Evolutionary conservation across 1,140 invertebrate genomes (phyloP).

Genomic region (Oedothorax gibbosus): DNA sequence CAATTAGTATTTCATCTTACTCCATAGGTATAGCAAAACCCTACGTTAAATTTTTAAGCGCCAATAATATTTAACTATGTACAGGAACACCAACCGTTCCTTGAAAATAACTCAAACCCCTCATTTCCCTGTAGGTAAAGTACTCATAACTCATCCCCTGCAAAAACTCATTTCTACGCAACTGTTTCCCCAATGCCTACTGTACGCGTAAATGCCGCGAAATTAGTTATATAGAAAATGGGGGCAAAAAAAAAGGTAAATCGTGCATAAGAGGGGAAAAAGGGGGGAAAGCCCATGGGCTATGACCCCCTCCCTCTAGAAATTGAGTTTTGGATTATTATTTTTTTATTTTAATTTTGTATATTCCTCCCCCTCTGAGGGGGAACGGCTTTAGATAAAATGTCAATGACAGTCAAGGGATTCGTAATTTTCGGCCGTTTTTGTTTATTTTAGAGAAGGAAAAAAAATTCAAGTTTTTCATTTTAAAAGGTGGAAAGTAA

Average conservation of each 20-base stretch:
- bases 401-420: conserved; percentile 47
- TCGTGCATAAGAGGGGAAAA: neutral
- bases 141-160: neutral
- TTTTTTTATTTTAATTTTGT: conserved; percentile 35
- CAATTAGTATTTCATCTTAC: no score
- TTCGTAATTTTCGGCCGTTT: conserved; percentile 47
- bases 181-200: conserved; percentile 26
- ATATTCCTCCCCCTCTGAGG: neutral
- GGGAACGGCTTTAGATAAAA: conserved; percentile 17
- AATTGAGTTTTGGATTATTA: conserved; percentile 41
- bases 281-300: neutral
- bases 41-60: no score
- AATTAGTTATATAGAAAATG: conserved; percentile 17
- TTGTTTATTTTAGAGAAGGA: conserved; percentile 40
- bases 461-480: neutral
- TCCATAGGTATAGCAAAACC: no score
- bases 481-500: conserved; percentile 48
- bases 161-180: conserved; percentile 35
- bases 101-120: no score
- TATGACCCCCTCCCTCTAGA: neutral
- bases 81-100: no score
- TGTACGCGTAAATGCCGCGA: conserved; percentile 1
- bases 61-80: no score
- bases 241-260: conserved; percentile 9
- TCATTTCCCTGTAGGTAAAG: no score